Evolutionary conservation across 1,140 invertebrate genomes (phyloP).

Genomic region (Drosophila takahashii): DNA sequence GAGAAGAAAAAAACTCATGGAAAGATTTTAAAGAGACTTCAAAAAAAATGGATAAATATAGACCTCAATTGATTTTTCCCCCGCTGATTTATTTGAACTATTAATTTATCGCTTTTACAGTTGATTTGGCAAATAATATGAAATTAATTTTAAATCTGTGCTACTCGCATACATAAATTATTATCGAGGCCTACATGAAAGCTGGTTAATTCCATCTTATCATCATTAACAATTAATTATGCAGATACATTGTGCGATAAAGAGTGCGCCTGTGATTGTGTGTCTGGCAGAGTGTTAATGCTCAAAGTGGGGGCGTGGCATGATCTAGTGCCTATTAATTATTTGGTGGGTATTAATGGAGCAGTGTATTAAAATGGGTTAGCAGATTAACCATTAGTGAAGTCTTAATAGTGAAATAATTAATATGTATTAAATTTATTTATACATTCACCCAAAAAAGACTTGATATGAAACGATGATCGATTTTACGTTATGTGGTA

Average conservation of each 20-base stretch:
- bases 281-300: constrained; percentile 4
- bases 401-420: not conserved
- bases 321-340: constrained; percentile 38
- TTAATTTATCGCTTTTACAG: constrained; percentile 77
- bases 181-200: constrained; percentile 18
- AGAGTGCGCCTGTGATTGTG: constrained; percentile 4
- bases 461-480: no score
- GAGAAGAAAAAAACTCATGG: not conserved
- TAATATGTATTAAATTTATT: no score
- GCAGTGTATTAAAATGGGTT: not conserved
- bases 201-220: constrained; percentile 66
- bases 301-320: constrained; percentile 12
- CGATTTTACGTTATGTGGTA: no score
- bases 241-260: constrained; percentile 46
- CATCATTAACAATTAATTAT: constrained; percentile 79
- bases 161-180: constrained; percentile 54
- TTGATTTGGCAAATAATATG: constrained; percentile 70
- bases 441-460: no score
- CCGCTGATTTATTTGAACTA: constrained; percentile 56
- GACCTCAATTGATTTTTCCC: constrained; percentile 5
- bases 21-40: constrained; percentile 3
- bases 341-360: not conserved
- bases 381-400: constrained; percentile 2
- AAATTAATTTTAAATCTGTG: constrained; percentile 72
- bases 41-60: no score